Percentiles rank a stretch among this genome's conserved stretches.
Conservation (phyloP, 92 coral and sea anemone species). For the Zoanthus gigantus region DNA sequence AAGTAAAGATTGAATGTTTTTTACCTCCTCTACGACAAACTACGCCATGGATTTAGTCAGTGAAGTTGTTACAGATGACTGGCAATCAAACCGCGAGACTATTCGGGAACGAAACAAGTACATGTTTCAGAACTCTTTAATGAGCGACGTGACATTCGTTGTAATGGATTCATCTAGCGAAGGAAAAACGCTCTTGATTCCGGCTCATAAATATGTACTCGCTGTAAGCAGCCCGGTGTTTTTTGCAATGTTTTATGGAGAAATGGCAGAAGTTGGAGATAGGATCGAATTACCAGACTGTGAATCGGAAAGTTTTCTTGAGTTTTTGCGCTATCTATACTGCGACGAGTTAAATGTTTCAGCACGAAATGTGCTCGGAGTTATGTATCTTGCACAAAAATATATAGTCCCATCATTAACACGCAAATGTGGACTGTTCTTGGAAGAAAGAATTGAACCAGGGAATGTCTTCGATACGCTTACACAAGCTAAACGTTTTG, state of each 20-base stretch:
- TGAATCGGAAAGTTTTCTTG: slow-evolving; percentile 72
- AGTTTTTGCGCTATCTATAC: slow-evolving; percentile 76
- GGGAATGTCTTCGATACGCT: slow-evolving; percentile 73
- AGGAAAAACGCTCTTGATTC: slow-evolving; percentile 36
- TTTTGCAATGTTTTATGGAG: slow-evolving; percentile 84
- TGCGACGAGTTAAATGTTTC: slow-evolving; percentile 72
- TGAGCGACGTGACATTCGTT: slow-evolving; percentile 71
- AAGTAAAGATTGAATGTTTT: too few relatives aligned
- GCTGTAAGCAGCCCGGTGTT: slow-evolving; percentile 80
- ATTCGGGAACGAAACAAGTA: slow-evolving; percentile 70
- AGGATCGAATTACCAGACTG: slow-evolving; percentile 69
- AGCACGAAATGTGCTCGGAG: slow-evolving; percentile 68
- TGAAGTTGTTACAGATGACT: slow-evolving; percentile 64
- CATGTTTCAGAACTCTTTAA: slow-evolving; percentile 66
- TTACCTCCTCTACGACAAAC: neutral
- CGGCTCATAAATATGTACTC: slow-evolving; percentile 82
- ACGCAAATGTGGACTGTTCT: slow-evolving; percentile 69
- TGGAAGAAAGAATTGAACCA: slow-evolving; percentile 67
- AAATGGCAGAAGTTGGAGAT: slow-evolving; percentile 64
- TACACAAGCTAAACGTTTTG: slow-evolving; percentile 69
- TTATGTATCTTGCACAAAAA: slow-evolving; percentile 82
- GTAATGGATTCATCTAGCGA: slow-evolving; percentile 52
- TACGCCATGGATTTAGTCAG: slow-evolving; percentile 61
- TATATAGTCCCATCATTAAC: slow-evolving; percentile 73
- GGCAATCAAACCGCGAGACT: slow-evolving; percentile 72